Base-by-base conservation (phyloP, 2,113 vertebrate species). In the Nanorana parkeri region DNA sequence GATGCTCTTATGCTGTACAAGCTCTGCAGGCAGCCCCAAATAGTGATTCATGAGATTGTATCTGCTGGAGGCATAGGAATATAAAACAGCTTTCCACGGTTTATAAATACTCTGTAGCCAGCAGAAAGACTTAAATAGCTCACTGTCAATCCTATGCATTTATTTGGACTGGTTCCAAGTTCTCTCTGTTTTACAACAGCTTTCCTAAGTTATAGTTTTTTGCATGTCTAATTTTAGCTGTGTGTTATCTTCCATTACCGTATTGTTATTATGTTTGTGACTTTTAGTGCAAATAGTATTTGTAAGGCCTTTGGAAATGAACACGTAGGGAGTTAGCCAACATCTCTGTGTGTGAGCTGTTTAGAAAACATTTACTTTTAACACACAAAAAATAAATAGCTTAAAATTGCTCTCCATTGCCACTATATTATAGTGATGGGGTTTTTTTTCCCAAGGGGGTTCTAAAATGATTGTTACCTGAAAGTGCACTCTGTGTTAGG, bases 301-400 rank as follows among this genome's bases (percentile, higher is more conserved):
- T 83, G 80, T 72, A 60, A 83, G 80, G 80, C 76, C 71, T 83
- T 65, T 76, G 72, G 63, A 83, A 83, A 83, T 83, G 68, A 83
- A 51, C 80, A 68, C 80, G 15, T 68, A 76, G 52, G 80, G 63
- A 83, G 71, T 83, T 83, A 83, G 80, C 72, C 80, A 76, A 83
- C 72, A 76, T 66, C 80, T 82, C 79, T 61, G 80, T 75, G 51
- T 82, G 80, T 24, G 80, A 83, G 80, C 72, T 83, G 80, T 68
- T 67, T 61, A 76, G 61, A 76, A 83, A 83, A 83, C 71, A 76
- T 83, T 83, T 76, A 76, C 64, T 76, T 83, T 26, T 67, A 83
- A 83, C 80, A 83, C 64, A 68, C 63, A 67, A 83, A 83, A 80
- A 76, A 76, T 58, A 67, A 75, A 75, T 75, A 67, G 79, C 77